These are phyloP conservation scores for Psix sp. DNA, from an alignment of 1,140 invertebrate species.

Conservation along the genomic window DNA sequence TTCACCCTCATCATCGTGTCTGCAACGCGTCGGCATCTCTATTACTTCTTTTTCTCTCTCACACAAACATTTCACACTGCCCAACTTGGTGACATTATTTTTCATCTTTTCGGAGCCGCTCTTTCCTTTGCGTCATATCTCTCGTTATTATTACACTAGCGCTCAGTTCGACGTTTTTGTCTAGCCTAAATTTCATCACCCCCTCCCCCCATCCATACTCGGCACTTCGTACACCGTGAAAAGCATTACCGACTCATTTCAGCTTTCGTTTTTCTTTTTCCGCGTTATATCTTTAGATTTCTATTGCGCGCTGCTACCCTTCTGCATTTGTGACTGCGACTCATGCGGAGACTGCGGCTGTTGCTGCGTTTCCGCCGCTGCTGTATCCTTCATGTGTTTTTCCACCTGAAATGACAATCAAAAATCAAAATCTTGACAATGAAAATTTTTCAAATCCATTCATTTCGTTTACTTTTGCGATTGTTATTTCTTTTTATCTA, in stretches of 20 bases:
- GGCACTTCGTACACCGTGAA: constrained; percentile 29
- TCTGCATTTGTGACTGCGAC: constrained; percentile 68
- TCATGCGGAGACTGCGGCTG: constrained; percentile 60
- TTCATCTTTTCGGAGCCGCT: too few relatives aligned
- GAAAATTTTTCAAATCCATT: background rate
- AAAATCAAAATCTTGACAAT: constrained; percentile 1
- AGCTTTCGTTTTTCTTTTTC: constrained; percentile 51
- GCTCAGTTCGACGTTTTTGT: too few relatives aligned
- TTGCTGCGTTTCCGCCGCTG: constrained; percentile 67
- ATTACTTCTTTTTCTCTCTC: too few relatives aligned
- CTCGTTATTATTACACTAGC: too few relatives aligned
- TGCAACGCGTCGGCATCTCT: constrained; percentile 27
- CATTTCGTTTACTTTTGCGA: too few relatives aligned
- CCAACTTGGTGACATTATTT: too few relatives aligned
- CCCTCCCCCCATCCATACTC: too few relatives aligned
- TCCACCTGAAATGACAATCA: constrained; percentile 75
- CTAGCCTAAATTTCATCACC: too few relatives aligned
- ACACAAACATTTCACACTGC: too few relatives aligned
- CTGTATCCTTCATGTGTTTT: constrained; percentile 80
- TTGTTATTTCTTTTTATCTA: too few relatives aligned
- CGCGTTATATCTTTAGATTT: constrained; percentile 54
- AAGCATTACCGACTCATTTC: constrained; percentile 48
- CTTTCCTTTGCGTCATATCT: too few relatives aligned
- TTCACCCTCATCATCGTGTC: constrained; percentile 9
- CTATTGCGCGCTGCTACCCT: constrained; percentile 73